Conservation (phyloP, 2,888 invertebrate genomes). For the Habrosyne pyritoides region DNA sequence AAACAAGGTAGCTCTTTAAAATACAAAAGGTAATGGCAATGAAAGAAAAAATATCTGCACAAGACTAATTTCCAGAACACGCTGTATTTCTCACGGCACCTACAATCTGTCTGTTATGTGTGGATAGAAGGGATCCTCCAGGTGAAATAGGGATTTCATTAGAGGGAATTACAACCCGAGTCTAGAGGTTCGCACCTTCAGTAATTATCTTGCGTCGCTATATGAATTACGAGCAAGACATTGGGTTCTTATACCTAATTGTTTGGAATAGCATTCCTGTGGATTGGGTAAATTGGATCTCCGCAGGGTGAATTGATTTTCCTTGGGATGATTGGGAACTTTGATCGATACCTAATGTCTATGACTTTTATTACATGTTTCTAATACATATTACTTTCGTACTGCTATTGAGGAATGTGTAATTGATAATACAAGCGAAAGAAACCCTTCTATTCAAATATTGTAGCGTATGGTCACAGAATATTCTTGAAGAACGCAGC, state of each 20-base stretch:
- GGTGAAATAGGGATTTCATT: conserved; percentile 21
- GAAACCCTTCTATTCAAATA: neutral
- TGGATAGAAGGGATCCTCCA: neutral
- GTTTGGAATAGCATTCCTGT: conserved; percentile 10
- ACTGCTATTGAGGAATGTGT: neutral
- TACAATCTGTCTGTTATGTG: neutral
- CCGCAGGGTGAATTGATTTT: neutral
- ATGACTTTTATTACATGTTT: no score
- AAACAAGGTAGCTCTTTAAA: no score
- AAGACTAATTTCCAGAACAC: conserved; percentile 9
- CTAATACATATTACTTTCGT: no score
- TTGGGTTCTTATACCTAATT: conserved; percentile 14
- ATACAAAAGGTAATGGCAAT: neutral
- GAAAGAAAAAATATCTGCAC: neutral
- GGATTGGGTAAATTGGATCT: conserved; percentile 14
- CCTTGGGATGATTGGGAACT: neutral
- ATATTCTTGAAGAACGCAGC: no score
- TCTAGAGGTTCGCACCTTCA: conserved; percentile 11
- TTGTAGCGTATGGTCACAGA: no score
- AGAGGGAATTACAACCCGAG: conserved; percentile 12
- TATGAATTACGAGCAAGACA: conserved; percentile 22
- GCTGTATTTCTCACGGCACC: conserved; percentile 14
- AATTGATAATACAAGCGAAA: no score
- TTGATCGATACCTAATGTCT: neutral
- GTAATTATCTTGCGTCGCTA: conserved; percentile 23